Evolutionary conservation across 2,113 vertebrate species (phyloP), one percentile per base, ranked within the genome.

Genomic region (Butorides virescens): DNA sequence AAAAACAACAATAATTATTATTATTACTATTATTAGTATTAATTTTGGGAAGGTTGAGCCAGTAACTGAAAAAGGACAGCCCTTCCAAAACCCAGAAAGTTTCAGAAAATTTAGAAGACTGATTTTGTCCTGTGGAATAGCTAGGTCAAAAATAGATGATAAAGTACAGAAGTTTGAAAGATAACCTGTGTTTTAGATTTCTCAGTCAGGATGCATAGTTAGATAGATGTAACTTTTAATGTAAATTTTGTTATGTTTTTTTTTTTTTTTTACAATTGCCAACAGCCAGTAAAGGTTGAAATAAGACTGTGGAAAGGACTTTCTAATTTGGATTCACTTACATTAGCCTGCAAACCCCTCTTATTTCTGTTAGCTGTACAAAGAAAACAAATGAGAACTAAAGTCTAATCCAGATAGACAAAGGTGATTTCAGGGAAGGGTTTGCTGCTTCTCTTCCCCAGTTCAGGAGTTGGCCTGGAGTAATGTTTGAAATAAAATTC

Each of bases 301-400:
- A 79, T 92, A 95, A 90, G 66, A 66, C 65, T 56, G 25, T 68
- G 74, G 71, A 95, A 92, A 83, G 17, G n/a, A 56, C 66, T 93
- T 95, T 90, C 92, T 93, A 85, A 55, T 91, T 71, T 63, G 63
- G 49, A 92, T 93, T 93, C 63, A 71, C 82, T 91, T 71, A 32
- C 29, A 52, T 63, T 88, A 90, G 6, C 46, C 25, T 61, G n/a
- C 3, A 61, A 66, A 61, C 47, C 2, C 1, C 8, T 59, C 19
- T 2, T 47, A 7, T 20, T 76, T 52, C 30, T 76, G 46, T 72
- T 42, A 53, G 21, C 25, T 67, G 8, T 73, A 36, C 30, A 47
- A 53, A 67, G 79, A 73, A 78, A 72, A 53, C 6, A 67, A 72
- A 32, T 29, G 76, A 95, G 58, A 20, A 22, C 37, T 93, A 36